These are phyloP conservation scores for Germaria angustata DNA, from an alignment of 2,888 invertebrate species.

Conservation along the genomic window DNA sequence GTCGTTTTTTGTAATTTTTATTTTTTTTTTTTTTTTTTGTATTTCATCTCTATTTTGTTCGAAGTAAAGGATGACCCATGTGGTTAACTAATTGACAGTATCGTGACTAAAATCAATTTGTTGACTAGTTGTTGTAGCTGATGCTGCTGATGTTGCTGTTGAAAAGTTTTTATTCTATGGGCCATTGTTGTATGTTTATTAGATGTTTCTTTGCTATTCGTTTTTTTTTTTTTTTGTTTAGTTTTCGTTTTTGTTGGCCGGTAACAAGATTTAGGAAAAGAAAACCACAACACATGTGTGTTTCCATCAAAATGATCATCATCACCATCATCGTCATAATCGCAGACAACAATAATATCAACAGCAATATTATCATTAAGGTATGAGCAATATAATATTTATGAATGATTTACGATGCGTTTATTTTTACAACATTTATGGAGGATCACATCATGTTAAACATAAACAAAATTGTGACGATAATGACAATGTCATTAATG, in stretches of 20 bases:
- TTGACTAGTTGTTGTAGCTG: conserved; percentile 68
- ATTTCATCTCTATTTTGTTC: conserved; percentile 2
- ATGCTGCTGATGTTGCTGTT: conserved; percentile 56
- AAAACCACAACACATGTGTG: conserved; percentile 44
- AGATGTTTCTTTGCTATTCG: conserved; percentile 25
- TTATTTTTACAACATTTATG: conserved; percentile 55
- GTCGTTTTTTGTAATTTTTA: no score
- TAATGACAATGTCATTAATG: conserved; percentile 18
- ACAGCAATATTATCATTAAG: conserved; percentile 49
- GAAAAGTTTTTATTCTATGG: conserved; percentile 36
- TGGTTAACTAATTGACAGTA: conserved; percentile 78
- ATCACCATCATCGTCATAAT: conserved; percentile 26
- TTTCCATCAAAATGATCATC: conserved; percentile 32
- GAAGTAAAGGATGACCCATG: conserved; percentile 74
- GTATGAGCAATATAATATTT: conserved; percentile 63
- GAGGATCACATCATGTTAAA: conserved; percentile 5
- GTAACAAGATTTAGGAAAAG: conserved; percentile 45
- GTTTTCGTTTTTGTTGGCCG: conserved; percentile 23
- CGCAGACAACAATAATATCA: conserved; percentile 32
- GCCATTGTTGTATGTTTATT: conserved; percentile 48
- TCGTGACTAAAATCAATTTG: conserved; percentile 79
- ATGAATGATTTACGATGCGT: conserved; percentile 78
- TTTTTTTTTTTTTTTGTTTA: neutral
- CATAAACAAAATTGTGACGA: neutral
- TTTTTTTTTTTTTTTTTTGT: no score